Conservation (phyloP, 2,888 invertebrate species). For the Drosophila parthenogenetica region DNA sequence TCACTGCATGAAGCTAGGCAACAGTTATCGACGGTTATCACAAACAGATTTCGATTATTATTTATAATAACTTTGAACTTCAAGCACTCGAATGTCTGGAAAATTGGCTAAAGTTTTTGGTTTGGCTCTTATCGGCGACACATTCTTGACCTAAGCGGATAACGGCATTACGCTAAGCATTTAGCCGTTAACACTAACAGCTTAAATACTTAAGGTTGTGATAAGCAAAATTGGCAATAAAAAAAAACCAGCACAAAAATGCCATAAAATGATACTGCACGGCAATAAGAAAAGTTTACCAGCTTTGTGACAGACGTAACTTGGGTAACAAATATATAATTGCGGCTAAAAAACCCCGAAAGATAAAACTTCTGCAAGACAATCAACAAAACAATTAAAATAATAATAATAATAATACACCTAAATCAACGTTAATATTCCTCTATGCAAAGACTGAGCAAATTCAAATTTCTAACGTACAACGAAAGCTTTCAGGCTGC, state of each 20-base stretch:
- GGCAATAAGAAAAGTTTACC: not conserved
- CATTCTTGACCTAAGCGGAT: conserved; percentile 22
- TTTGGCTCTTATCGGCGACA: conserved; percentile 30
- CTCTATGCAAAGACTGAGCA: not conserved
- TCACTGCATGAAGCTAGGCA: conserved; percentile 22
- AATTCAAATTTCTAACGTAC: conserved; percentile 46
- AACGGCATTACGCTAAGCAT: conserved; percentile 7
- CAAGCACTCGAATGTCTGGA: not conserved
- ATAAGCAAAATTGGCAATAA: conserved; percentile 25
- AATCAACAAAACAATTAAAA: conserved; percentile 8
- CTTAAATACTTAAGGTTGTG: conserved; percentile 3
- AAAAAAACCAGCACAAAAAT: not conserved
- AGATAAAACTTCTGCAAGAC: conserved; percentile 1
- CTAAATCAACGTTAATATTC: not conserved
- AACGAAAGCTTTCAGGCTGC: conserved; percentile 33
- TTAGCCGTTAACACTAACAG: conserved; percentile 1
- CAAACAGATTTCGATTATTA: conserved; percentile 19
- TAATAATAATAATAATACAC: conserved; percentile 1
- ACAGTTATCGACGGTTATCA: conserved; percentile 24
- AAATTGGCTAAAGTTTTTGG: not conserved
- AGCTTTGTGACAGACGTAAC: not conserved
- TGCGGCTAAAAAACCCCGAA: not conserved
- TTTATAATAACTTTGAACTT: conserved; percentile 13
- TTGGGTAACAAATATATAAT: conserved; percentile 2
- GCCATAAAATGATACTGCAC: conserved; percentile 1